These are phyloP conservation scores for Trogon melanurus DNA, from an alignment of 2,113 vertebrate species.

Conservation along the genomic window DNA sequence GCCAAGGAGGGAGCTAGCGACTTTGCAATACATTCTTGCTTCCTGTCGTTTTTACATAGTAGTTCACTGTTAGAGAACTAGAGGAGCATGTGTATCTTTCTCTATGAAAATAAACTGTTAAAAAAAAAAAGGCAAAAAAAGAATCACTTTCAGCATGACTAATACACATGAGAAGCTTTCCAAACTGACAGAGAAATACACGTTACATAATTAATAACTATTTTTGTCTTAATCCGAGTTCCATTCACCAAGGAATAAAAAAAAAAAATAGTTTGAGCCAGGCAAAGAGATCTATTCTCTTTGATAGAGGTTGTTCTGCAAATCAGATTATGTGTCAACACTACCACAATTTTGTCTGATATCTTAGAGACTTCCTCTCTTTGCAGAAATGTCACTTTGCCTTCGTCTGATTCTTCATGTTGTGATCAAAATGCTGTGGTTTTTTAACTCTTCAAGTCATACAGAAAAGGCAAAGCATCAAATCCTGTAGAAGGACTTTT, in stretches of 20 bases:
- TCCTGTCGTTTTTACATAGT: background rate
- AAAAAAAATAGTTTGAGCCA: background rate
- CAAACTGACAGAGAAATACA: background rate
- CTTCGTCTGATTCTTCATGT: background rate
- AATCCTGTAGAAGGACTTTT: background rate
- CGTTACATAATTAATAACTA: accelerated
- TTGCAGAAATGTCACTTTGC: background rate
- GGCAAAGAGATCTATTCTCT: background rate
- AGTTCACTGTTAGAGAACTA: background rate
- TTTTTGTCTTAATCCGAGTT: background rate
- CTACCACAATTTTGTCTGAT: background rate
- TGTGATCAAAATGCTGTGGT: accelerated
- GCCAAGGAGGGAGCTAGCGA: background rate
- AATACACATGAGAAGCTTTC: background rate
- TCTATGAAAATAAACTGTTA: background rate
- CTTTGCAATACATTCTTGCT: background rate
- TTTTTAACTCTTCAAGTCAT: background rate
- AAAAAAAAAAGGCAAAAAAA: background rate
- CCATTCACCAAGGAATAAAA: background rate
- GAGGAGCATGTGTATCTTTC: background rate
- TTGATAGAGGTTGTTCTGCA: background rate
- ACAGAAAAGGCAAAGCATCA: background rate
- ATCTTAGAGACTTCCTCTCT: background rate
- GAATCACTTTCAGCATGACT: background rate
- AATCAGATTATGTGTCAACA: accelerated